These are phyloP conservation scores for Helicoverpa assulta DNA, from an alignment of 2,888 invertebrate genomes.

Conservation along the genomic window DNA sequence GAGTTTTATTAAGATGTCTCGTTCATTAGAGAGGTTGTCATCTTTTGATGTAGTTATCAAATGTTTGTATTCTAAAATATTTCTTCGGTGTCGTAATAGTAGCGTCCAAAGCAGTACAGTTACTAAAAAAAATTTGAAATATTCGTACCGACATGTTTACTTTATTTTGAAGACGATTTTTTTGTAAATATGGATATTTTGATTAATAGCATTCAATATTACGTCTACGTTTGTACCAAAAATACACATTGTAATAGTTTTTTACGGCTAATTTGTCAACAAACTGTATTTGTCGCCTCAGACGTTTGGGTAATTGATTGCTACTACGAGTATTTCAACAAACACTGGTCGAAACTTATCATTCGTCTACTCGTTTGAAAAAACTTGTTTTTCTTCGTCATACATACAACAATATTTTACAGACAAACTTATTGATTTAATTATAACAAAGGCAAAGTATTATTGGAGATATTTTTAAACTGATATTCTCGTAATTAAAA, in stretches of 20 bases:
- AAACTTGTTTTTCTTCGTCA: no score
- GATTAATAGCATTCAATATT: background rate
- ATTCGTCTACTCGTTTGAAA: constrained; percentile 4
- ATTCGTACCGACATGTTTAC: background rate
- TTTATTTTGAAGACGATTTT: background rate
- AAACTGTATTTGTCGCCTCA: constrained; percentile 51
- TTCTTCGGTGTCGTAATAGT: no score
- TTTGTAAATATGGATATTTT: background rate
- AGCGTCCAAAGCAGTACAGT: no score
- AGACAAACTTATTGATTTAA: no score
- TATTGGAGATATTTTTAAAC: no score
- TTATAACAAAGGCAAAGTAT: no score
- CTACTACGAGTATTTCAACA: constrained; percentile 11
- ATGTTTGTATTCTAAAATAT: background rate
- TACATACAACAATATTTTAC: background rate
- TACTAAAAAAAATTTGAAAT: background rate
- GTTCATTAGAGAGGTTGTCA: constrained; percentile 24
- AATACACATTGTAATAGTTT: constrained; percentile 31
- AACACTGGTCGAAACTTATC: constrained; percentile 17
- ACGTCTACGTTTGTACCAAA: constrained; percentile 22
- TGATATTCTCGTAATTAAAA: no score
- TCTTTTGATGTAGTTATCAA: constrained; percentile 1
- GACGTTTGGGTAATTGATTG: constrained; percentile 57
- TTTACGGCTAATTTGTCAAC: constrained; percentile 52
- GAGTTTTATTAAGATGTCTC: constrained; percentile 34